Conservation (phyloP, 2,888 invertebrate species). For the Hipparchia sbordonii region DNA sequence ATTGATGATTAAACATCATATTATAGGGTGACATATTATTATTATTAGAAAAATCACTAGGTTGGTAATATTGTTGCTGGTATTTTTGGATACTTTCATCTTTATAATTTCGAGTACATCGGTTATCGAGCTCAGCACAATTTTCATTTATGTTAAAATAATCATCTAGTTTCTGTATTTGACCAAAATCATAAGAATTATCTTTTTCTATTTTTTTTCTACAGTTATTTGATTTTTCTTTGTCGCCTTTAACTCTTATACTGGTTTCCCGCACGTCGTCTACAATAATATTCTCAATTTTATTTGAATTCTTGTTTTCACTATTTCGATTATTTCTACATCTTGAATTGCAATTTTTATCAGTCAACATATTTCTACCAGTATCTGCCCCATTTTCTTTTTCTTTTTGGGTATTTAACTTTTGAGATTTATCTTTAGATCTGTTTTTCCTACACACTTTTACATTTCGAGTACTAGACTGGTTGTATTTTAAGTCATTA, state of each 20-base stretch:
- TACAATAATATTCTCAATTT: background rate
- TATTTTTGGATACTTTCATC: constrained; percentile 16
- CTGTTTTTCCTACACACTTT: background rate
- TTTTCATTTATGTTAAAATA: constrained; percentile 37
- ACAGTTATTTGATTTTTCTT: background rate
- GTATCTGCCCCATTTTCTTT: background rate
- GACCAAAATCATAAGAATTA: background rate
- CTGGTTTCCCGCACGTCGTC: background rate
- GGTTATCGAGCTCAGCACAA: constrained; percentile 34
- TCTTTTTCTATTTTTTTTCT: background rate
- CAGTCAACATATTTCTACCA: background rate
- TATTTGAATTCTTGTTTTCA: background rate
- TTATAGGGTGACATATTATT: constrained; percentile 28
- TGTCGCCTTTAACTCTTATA: background rate
- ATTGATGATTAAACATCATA: constrained; percentile 17
- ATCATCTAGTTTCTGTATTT: constrained; percentile 7
- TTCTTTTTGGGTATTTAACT: background rate
- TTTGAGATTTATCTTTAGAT: constrained; percentile 3
- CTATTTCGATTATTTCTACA: background rate
- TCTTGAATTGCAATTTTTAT: background rate
- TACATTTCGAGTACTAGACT: background rate
- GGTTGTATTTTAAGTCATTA: background rate
- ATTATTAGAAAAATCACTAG: constrained; percentile 31
- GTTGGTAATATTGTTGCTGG: constrained; percentile 21
- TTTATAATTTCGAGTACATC: constrained; percentile 30